Base-by-base conservation (phyloP, 2,797 vertebrate species). In the Enteromius afrohamiltoni region DNA sequence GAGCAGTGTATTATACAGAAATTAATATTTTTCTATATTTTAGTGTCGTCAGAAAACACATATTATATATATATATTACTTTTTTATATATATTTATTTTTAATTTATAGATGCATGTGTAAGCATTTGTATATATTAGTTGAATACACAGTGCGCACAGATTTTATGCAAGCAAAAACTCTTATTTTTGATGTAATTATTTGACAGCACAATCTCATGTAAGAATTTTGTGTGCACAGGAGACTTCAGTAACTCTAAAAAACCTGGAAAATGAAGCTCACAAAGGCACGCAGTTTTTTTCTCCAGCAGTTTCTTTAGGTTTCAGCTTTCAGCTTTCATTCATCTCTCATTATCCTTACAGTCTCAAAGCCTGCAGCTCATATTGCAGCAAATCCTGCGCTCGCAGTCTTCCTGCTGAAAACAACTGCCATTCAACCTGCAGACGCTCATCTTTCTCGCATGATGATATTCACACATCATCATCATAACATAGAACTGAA, bases 311-410 rank as follows among this genome's bases (percentile, higher is more conserved):
- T 77, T 83, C 73, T 89, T 86, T 34, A 77, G 73, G 68, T 82
- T 87, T 83, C 84, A 89, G 78, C 51, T 82, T 87, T 83, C 84
- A 89, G 78, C 51, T 68, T 86, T 67, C 74, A 86, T 89, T 89
- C 85, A 83, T 62, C 82, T 42, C 47, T 86, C 78, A 86, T 86
- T 77, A 79, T 89, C 65, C 84, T 49, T 58, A 82, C 71, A 76
- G 80, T 80, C 62, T 77, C 85, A 87, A 86, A 87, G 79, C 77
- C 70, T 26, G 47, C 34, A 76, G 77, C 83, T 87, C 83, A 70
- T 77, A 77, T 83, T 80, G 80, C 86, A 88, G 73, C 70, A 76
- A 87, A 87, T 85, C 81, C 82, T 85, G 76, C 31, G 77, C 70
- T 77, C 23, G n/a, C 82, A 74, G 77, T 84, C 67, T 70, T 82